Conservation (phyloP, 2,888 invertebrate genomes). For the Scaptomyza tumidula region DNA sequence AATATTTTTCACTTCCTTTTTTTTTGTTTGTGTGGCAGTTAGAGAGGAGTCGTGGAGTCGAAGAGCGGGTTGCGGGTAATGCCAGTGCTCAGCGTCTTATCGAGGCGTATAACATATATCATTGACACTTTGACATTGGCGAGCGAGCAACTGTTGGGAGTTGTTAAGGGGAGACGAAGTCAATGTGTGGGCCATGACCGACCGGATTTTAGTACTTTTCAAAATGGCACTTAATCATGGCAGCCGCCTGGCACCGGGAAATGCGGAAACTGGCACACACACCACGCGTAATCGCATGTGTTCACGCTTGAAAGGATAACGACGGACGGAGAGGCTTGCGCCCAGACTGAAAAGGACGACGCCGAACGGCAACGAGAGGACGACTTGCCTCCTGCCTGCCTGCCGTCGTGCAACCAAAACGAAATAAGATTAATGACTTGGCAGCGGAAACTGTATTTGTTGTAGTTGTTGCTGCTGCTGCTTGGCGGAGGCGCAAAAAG, state of each 20-base stretch:
- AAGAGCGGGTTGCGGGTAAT: not conserved
- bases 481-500: slow-evolving; percentile 34
- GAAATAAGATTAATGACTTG: slow-evolving; percentile 83
- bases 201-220: slow-evolving; percentile 84
- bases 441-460: slow-evolving; percentile 47
- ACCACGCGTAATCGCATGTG: slow-evolving; percentile 83
- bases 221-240: slow-evolving; percentile 84
- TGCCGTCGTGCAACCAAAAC: slow-evolving; percentile 59
- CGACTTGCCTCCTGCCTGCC: slow-evolving; percentile 37
- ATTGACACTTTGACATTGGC: slow-evolving; percentile 83
- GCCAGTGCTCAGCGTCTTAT: slow-evolving; percentile 66
- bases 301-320: slow-evolving; percentile 84
- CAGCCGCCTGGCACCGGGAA: slow-evolving; percentile 81
- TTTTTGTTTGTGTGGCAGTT: not conserved
- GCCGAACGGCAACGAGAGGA: slow-evolving; percentile 1
- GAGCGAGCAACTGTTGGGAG: slow-evolving; percentile 37
- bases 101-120: slow-evolving; percentile 81
- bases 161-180: slow-evolving; percentile 12
- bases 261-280: slow-evolving; percentile 82
- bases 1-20: slow-evolving; percentile 65
- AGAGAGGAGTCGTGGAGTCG: no score
- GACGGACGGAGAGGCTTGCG: slow-evolving; percentile 40
- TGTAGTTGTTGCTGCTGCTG: slow-evolving; percentile 3
- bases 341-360: slow-evolving; percentile 1
- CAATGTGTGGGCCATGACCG: slow-evolving; percentile 68